Conservation (phyloP, 2,113 vertebrate genomes). For the Columbina picui region DNA sequence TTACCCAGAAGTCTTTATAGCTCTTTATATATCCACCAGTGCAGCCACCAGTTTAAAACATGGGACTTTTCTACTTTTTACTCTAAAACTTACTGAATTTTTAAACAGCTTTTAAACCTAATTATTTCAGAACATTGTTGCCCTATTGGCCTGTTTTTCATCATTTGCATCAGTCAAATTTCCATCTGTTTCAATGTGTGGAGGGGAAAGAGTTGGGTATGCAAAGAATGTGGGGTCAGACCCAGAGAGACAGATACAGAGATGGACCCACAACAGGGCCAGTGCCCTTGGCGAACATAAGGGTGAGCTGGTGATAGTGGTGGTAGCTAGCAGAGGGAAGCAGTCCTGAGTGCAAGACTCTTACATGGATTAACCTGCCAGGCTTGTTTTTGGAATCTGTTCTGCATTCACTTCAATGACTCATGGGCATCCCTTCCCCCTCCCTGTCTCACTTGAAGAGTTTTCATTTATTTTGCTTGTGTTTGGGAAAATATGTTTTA, state of each 20-base stretch:
- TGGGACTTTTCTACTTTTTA: background rate
- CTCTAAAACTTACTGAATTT: background rate
- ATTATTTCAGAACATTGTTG: background rate
- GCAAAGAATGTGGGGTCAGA: background rate
- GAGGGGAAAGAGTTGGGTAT: background rate
- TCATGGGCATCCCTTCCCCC: background rate
- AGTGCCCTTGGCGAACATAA: background rate
- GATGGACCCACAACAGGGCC: background rate
- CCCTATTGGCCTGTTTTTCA: background rate
- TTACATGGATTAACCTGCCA: constrained; percentile 1
- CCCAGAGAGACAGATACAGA: accelerated
- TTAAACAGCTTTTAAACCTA: background rate
- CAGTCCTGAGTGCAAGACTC: background rate
- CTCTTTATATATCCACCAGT: background rate
- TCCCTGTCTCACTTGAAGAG: background rate
- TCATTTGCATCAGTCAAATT: background rate
- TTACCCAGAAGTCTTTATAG: constrained; percentile 31
- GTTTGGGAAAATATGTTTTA: constrained; percentile 13
- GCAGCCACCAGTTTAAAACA: background rate
- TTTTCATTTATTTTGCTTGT: constrained; percentile 24
- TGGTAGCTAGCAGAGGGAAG: background rate
- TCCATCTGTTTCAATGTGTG: background rate
- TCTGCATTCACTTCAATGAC: background rate
- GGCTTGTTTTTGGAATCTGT: background rate
- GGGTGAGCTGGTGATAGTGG: background rate